Conservation (phyloP, 2,888 invertebrate species). For the Phymatocera aterrima region DNA sequence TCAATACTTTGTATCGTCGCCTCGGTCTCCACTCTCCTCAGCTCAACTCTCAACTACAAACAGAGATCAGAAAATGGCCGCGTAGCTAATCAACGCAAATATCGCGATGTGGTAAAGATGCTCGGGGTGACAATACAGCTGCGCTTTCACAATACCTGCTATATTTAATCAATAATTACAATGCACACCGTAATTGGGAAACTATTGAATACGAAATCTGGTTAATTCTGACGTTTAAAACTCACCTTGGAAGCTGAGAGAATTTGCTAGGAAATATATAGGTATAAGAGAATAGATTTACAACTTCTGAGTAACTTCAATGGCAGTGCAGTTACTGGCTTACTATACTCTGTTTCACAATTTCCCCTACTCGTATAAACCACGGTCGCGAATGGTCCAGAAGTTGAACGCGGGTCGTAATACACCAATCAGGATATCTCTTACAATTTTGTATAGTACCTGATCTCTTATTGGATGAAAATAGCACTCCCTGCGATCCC, state of each 20-base stretch:
- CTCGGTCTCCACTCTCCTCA: conserved; percentile 50
- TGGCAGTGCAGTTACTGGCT: conserved; percentile 70
- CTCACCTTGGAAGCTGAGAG: conserved; percentile 33
- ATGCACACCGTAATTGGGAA: not conserved
- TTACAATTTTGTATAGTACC: conserved; percentile 15
- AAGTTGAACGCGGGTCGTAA: conserved; percentile 22
- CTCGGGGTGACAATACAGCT: conserved; percentile 45
- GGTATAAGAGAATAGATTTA: conserved; percentile 59
- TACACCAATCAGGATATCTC: not conserved
- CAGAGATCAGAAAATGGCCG: conserved; percentile 64
- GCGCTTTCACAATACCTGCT: conserved; percentile 21
- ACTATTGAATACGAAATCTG: not conserved
- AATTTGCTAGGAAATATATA: conserved; percentile 55
- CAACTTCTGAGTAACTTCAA: conserved; percentile 67
- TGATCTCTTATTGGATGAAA: conserved; percentile 3
- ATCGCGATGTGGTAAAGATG: conserved; percentile 49
- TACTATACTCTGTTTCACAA: conserved; percentile 12
- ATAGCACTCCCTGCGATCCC: too few relatives aligned
- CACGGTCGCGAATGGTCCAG: conserved; percentile 26
- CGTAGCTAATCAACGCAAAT: conserved; percentile 56
- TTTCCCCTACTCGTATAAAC: conserved; percentile 4
- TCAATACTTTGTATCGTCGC: conserved; percentile 39
- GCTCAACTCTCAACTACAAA: too few relatives aligned
- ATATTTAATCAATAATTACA: not conserved
- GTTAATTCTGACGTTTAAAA: not conserved